phyloP scores from a whole-genome alignment of 1,140 invertebrate genomes.

The Leptoteleia sp. region DNA sequence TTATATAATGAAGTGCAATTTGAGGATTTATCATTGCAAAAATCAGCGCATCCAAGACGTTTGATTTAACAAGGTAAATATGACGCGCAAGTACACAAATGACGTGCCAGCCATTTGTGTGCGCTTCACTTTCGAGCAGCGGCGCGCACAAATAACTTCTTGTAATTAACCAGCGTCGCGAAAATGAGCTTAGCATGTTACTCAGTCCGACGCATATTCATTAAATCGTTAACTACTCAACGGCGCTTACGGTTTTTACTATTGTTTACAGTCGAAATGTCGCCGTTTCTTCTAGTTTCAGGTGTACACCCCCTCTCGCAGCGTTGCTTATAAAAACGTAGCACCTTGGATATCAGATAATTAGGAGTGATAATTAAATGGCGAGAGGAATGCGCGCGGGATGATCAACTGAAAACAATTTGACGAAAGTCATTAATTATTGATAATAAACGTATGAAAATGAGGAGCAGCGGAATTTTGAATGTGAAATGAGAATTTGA shows the following conservation, averaged over 20 bases:
- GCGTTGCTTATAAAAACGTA: constrained; percentile 4
- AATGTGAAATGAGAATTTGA: no score
- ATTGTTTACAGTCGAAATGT: constrained; percentile 62
- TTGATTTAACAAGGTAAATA: constrained; percentile 53
- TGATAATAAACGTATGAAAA: no score
- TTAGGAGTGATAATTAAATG: constrained; percentile 10
- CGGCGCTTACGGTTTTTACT: constrained; percentile 60
- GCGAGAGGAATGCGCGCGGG: background rate
- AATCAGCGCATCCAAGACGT: constrained; percentile 35
- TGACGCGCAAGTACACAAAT: constrained; percentile 17
- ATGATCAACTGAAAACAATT: no score
- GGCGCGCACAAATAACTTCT: constrained; percentile 60
- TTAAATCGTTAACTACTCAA: constrained; percentile 66
- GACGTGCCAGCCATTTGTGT: background rate
- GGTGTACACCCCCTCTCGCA: background rate
- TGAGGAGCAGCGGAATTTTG: no score
- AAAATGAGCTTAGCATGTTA: constrained; percentile 60
- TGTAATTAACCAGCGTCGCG: constrained; percentile 64
- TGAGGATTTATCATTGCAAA: constrained; percentile 37
- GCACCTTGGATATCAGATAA: constrained; percentile 12
- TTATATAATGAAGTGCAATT: constrained; percentile 30
- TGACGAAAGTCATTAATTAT: no score
- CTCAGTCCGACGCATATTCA: constrained; percentile 58
- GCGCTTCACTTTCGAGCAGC: constrained; percentile 57
- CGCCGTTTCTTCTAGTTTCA: constrained; percentile 43